Percentiles rank a stretch among this genome's conserved stretches.
Evolutionary conservation across 2,113 vertebrate species (phyloP).

Genomic region (Archilochus colubris): DNA sequence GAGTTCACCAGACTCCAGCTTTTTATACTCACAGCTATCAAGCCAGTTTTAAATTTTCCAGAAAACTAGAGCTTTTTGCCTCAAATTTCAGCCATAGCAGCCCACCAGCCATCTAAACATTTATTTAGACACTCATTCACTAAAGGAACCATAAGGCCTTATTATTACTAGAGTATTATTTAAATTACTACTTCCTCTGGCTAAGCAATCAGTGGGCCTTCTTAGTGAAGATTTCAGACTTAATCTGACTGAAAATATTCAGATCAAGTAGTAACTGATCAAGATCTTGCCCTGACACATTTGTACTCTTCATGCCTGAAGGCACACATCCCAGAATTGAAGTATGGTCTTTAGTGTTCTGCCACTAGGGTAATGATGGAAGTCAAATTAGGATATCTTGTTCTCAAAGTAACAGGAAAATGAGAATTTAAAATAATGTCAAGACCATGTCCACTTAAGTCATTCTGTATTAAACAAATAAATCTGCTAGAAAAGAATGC

Average conservation of each 20-base stretch:
- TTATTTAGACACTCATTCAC: background rate
- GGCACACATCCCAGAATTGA: background rate
- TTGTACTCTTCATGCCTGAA: background rate
- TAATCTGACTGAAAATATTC: background rate
- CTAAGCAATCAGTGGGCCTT: background rate
- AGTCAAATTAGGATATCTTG: background rate
- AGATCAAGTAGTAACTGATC: background rate
- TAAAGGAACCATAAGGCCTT: background rate
- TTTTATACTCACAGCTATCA: background rate
- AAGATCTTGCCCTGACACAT: background rate
- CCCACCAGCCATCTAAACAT: background rate
- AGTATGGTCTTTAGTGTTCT: background rate
- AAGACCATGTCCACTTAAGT: background rate
- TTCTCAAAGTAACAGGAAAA: background rate
- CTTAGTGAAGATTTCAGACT: background rate
- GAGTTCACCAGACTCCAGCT: background rate
- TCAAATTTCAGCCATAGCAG: background rate
- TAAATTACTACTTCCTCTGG: background rate
- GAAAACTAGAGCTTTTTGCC: background rate
- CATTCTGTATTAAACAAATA: background rate
- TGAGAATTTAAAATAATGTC: background rate
- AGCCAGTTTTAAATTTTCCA: background rate
- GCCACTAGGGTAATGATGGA: background rate
- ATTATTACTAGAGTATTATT: background rate
- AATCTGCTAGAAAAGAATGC: background rate